Evolutionary conservation across 2,888 invertebrate genomes (phyloP).

Genomic region (Dryadula phaetusa): DNA sequence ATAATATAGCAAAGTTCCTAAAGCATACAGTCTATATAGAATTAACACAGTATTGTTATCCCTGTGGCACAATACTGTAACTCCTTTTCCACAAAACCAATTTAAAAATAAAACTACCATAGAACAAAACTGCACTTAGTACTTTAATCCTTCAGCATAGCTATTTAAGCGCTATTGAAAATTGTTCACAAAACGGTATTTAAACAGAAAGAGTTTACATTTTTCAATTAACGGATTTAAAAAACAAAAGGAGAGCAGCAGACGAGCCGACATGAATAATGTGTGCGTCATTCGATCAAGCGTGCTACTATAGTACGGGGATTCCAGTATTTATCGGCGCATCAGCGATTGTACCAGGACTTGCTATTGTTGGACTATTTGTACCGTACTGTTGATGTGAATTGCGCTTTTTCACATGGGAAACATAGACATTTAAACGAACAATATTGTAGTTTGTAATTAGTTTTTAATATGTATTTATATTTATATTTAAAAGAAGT

Average conservation of each 20-base stretch:
- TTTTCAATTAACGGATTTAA: slow-evolving; percentile 29
- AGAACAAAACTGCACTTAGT: slow-evolving; percentile 17
- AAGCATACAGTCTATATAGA: not conserved
- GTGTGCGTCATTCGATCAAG: slow-evolving; percentile 32
- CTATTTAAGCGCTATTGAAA: slow-evolving; percentile 24
- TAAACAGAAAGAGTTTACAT: slow-evolving; percentile 21
- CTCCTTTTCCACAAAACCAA: not conserved
- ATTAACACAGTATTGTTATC: not conserved
- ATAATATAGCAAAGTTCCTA: not conserved
- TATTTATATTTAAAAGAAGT: too few species aligned
- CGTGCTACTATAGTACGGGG: slow-evolving; percentile 26
- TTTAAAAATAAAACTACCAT: not conserved
- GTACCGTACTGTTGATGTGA: slow-evolving; percentile 14
- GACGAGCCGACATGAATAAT: slow-evolving; percentile 27
- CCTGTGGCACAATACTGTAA: not conserved
- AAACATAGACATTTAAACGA: not conserved
- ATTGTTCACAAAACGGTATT: slow-evolving; percentile 24
- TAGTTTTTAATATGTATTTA: not conserved
- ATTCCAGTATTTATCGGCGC: slow-evolving; percentile 22
- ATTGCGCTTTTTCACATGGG: not conserved
- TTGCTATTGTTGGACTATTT: slow-evolving; percentile 4
- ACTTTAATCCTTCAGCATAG: slow-evolving; percentile 8
- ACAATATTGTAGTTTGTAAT: not conserved
- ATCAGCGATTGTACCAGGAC: not conserved
- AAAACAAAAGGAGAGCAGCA: slow-evolving; percentile 24